phyloP scores from a whole-genome alignment of 2,797 vertebrate genomes.

The Catharus ustulatus region DNA sequence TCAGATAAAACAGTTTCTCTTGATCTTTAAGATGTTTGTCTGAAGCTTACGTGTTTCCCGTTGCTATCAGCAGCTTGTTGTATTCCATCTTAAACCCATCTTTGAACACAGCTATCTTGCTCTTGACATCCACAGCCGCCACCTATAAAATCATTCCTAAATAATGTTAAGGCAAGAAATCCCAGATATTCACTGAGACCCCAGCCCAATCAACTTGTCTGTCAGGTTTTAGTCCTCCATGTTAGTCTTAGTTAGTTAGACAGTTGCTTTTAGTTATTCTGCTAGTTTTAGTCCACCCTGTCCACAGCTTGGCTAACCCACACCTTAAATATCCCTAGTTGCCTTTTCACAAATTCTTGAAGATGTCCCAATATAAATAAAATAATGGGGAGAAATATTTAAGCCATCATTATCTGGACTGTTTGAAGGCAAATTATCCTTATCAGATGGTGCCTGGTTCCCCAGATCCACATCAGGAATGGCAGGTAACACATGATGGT shows the following conservation, averaged over 20 bases:
- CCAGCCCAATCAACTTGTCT: background rate
- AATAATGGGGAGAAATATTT: background rate
- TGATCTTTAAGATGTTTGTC: background rate
- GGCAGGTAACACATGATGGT: background rate
- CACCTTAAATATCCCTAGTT: background rate
- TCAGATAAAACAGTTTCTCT: background rate
- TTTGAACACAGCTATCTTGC: conserved; percentile 88
- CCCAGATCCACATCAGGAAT: background rate
- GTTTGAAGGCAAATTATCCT: background rate
- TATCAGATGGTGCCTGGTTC: background rate
- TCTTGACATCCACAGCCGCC: conserved; percentile 89
- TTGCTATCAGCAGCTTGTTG: conserved; percentile 93
- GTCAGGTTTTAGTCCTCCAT: background rate
- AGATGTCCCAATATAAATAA: background rate
- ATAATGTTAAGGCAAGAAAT: conserved; percentile 10
- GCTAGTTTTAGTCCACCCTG: background rate
- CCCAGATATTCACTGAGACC: background rate
- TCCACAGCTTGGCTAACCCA: background rate
- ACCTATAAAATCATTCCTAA: conserved; percentile 78
- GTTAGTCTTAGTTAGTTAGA: background rate
- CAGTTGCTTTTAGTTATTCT: background rate
- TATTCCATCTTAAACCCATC: conserved; percentile 96
- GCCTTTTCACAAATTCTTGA: background rate
- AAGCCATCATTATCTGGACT: background rate
- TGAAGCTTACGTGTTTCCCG: conserved; percentile 87